Evolutionary conservation across 2,113 vertebrate species (phyloP).

Genomic region (Lepidothrix coronata): DNA sequence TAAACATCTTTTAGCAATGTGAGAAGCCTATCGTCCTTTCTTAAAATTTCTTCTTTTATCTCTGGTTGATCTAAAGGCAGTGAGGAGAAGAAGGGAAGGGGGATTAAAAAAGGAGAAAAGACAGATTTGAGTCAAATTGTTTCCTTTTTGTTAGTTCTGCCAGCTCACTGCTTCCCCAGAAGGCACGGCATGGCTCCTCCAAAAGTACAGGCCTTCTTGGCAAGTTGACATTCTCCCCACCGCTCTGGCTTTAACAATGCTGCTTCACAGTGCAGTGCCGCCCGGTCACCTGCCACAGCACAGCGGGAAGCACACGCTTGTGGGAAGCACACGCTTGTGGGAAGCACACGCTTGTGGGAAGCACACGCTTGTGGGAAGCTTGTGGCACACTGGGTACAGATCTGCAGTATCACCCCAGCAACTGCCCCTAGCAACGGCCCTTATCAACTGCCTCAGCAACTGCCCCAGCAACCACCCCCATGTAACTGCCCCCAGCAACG

Average conservation of each 20-base stretch:
- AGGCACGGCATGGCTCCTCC: not conserved
- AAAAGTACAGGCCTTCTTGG: not conserved
- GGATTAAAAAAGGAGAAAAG: not conserved
- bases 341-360: not conserved
- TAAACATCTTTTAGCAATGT: slow-evolving; percentile 81
- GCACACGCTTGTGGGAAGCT: not conserved
- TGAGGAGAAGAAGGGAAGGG: rapidly evolving
- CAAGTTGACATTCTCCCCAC: too few relatives aligned
- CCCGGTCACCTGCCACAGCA: not conserved
- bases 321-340: too few relatives aligned
- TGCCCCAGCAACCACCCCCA: not conserved
- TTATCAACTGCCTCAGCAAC: too few relatives aligned
- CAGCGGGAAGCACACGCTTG: not conserved
- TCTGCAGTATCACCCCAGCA: not conserved
- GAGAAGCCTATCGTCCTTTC: slow-evolving; percentile 80
- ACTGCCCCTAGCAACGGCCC: too few relatives aligned
- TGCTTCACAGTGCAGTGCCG: rapidly evolving
- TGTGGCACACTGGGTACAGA: not conserved
- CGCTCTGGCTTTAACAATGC: not conserved
- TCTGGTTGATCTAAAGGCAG: slow-evolving; percentile 30
- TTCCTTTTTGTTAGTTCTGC: too few relatives aligned
- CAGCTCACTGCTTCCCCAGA: rapidly evolving
- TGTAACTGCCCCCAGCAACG: not conserved
- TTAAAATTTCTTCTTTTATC: slow-evolving; percentile 64
- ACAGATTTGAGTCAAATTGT: rapidly evolving